Evolutionary conservation across 2,888 invertebrate species (phyloP).

Genomic region (Caenorhabditis sp.): DNA sequence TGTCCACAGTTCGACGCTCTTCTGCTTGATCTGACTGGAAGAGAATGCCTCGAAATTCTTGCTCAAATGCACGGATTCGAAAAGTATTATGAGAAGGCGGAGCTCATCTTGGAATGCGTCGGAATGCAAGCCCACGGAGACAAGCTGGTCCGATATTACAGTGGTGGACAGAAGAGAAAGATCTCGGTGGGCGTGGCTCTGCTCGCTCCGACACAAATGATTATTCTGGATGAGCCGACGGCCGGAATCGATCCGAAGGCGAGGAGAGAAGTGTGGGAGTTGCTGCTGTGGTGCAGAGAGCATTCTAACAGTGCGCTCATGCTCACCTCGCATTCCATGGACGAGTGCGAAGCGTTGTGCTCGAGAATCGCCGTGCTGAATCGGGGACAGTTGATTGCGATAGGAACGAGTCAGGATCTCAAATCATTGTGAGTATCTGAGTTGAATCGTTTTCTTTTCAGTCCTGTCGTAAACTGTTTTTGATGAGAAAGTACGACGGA

Average conservation of each 20-base stretch:
- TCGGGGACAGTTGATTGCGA: constrained; percentile 72
- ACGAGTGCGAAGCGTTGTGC: constrained; percentile 77
- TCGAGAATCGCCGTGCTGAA: constrained; percentile 76
- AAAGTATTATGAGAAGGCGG: constrained; percentile 59
- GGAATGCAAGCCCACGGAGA: constrained; percentile 70
- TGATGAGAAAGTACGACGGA: too few relatives aligned
- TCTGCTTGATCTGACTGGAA: constrained; percentile 72
- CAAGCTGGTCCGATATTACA: constrained; percentile 66
- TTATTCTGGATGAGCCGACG: constrained; percentile 82
- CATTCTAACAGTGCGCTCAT: constrained; percentile 67
- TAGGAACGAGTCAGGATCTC: constrained; percentile 75
- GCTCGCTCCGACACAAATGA: constrained; percentile 84
- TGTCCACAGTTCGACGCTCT: constrained; percentile 78
- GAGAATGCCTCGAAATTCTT: constrained; percentile 70
- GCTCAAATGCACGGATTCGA: constrained; percentile 65
- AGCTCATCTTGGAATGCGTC: constrained; percentile 67
- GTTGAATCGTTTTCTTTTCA: too few relatives aligned
- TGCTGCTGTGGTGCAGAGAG: constrained; percentile 62
- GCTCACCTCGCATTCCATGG: constrained; percentile 74
- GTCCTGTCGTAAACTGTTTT: too few relatives aligned
- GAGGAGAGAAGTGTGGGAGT: constrained; percentile 82
- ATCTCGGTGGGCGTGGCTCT: constrained; percentile 88
- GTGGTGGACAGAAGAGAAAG: constrained; percentile 88
- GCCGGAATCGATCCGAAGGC: constrained; percentile 83
- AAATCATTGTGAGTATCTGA: constrained; percentile 71